phyloP scores from a whole-genome alignment of 2,797 vertebrate species.

The Mormyrops attenuatus region DNA sequence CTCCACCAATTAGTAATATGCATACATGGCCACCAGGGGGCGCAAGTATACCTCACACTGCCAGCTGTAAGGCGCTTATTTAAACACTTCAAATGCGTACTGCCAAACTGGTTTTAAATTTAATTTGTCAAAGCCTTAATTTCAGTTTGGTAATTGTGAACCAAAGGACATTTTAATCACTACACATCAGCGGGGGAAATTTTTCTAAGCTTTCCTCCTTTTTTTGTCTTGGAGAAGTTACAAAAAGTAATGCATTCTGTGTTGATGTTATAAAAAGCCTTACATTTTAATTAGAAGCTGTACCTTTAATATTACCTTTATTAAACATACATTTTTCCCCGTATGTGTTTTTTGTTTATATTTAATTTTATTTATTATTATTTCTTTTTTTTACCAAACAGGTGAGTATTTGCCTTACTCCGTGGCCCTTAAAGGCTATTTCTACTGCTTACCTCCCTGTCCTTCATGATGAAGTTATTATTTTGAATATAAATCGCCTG shows the following conservation, averaged over 20 bases:
- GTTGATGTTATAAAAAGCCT: background rate
- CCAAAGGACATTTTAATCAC: background rate
- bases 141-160: background rate
- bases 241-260: background rate
- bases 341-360: background rate
- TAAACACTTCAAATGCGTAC: background rate
- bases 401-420: background rate
- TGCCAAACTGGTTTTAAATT: background rate
- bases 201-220: background rate
- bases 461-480: background rate
- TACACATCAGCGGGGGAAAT: background rate
- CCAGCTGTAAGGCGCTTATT: background rate
- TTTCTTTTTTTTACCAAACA: background rate
- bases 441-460: too few relatives aligned
- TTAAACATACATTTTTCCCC: background rate
- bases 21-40: conserved; percentile 15
- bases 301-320: background rate
- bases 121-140: background rate
- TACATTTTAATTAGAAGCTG: background rate
- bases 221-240: background rate
- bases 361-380: too few relatives aligned
- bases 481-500: background rate
- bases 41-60: background rate
- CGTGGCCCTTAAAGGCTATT: background rate
- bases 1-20: background rate